Percentiles rank a stretch among this genome's conserved stretches.
phyloP scores from a whole-genome alignment of 1,140 invertebrate genomes.

The Philopotamus ludificatus region DNA sequence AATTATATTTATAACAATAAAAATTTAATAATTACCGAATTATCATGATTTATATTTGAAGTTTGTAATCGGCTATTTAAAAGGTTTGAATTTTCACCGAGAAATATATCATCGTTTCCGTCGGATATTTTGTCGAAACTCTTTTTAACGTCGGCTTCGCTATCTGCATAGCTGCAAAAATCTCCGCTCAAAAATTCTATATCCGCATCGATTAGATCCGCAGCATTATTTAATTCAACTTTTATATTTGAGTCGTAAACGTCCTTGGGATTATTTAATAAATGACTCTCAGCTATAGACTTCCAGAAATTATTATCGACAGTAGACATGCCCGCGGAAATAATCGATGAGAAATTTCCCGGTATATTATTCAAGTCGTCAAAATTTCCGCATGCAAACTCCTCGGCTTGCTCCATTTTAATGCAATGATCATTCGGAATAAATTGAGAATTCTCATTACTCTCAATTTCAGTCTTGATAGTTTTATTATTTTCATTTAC shows the following conservation, averaged over 20 bases:
- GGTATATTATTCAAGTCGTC: not conserved
- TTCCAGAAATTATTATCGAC: slow-evolving; percentile 36
- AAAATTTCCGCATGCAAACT: slow-evolving; percentile 2
- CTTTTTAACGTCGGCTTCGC: slow-evolving; percentile 55
- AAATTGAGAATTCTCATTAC: slow-evolving; percentile 15
- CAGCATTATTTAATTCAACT: slow-evolving; percentile 46
- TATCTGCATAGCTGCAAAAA: slow-evolving; percentile 53
- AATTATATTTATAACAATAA: not conserved
- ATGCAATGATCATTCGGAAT: not conserved
- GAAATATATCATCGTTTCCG: slow-evolving; percentile 27
- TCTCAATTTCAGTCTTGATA: slow-evolving; percentile 27
- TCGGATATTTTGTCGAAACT: slow-evolving; percentile 53
- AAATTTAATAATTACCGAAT: slow-evolving; percentile 7
- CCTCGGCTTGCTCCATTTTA: slow-evolving; percentile 17
- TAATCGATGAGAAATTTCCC: slow-evolving; percentile 37
- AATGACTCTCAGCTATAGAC: slow-evolving; percentile 19
- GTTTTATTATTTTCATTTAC: slow-evolving; percentile 27
- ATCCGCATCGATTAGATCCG: slow-evolving; percentile 53
- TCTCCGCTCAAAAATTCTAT: slow-evolving; percentile 55
- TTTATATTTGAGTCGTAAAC: slow-evolving; percentile 19
- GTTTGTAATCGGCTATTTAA: not conserved
- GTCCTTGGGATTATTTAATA: slow-evolving; percentile 11
- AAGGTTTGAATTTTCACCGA: slow-evolving; percentile 3
- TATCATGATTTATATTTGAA: not conserved
- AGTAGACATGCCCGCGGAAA: slow-evolving; percentile 33